These are phyloP conservation scores for Melieria omissa DNA, from an alignment of 2,888 invertebrate genomes.

Conservation along the genomic window DNA sequence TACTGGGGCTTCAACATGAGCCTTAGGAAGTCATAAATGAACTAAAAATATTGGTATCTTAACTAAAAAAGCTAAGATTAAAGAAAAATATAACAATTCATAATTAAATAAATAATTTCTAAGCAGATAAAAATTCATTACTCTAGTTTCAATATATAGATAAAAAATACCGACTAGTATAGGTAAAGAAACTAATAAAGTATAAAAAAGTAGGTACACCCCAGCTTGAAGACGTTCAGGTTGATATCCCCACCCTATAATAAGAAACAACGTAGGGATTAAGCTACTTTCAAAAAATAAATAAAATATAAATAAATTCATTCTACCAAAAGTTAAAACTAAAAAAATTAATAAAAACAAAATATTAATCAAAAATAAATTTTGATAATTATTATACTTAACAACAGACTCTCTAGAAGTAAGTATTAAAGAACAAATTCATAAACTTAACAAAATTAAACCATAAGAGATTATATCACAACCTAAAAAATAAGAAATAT, in stretches of 20 bases:
- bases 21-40: slow-evolving; percentile 79
- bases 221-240: slow-evolving; percentile 76
- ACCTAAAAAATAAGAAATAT: slow-evolving; percentile 60
- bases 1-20: slow-evolving; percentile 81
- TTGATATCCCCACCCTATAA: slow-evolving; percentile 77
- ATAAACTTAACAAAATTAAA: slow-evolving; percentile 71
- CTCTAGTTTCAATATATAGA: slow-evolving; percentile 60
- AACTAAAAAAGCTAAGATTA: slow-evolving; percentile 75
- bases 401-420: slow-evolving; percentile 70
- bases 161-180: slow-evolving; percentile 63
- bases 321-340: slow-evolving; percentile 70
- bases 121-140: slow-evolving; percentile 70
- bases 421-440: slow-evolving; percentile 73
- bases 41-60: slow-evolving; percentile 78
- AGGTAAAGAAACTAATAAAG: slow-evolving; percentile 73
- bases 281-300: slow-evolving; percentile 77
- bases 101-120: slow-evolving; percentile 65
- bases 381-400: slow-evolving; percentile 67
- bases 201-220: slow-evolving; percentile 78
- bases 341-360: slow-evolving; percentile 70
- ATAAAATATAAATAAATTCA: slow-evolving; percentile 75
- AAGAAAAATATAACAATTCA: slow-evolving; percentile 68
- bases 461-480: slow-evolving; percentile 70
- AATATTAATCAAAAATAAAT: slow-evolving; percentile 70
- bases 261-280: slow-evolving; percentile 75